Evolutionary conservation across 2,888 invertebrate genomes (phyloP).

Genomic region (Masnerella sp.): DNA sequence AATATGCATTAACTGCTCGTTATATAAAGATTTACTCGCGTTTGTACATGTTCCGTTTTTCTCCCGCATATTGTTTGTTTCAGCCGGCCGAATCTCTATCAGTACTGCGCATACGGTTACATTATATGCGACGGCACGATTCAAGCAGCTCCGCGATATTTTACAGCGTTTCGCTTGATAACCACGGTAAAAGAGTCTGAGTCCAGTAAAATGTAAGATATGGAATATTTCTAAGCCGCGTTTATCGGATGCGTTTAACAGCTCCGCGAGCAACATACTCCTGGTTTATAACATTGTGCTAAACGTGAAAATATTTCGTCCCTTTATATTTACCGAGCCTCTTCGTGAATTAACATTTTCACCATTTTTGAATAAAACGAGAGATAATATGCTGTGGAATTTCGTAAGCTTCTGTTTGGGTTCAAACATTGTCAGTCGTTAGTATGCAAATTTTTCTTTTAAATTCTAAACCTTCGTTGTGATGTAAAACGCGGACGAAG

Average conservation of each 20-base stretch:
- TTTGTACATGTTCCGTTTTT: conserved; percentile 28
- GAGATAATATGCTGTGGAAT: conserved; percentile 2
- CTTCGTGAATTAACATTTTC: conserved; percentile 12
- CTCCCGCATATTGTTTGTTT: conserved; percentile 28
- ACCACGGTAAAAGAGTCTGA: conserved; percentile 54
- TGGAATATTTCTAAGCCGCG: conserved; percentile 58
- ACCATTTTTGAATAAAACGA: conserved; percentile 2
- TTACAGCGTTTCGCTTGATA: conserved; percentile 64
- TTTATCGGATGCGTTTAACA: conserved; percentile 38
- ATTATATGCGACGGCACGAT: conserved; percentile 54
- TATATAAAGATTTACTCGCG: conserved; percentile 29
- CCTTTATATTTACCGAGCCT: too few relatives aligned
- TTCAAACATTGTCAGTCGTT: conserved; percentile 2
- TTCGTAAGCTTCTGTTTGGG: too few relatives aligned
- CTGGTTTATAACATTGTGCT: conserved; percentile 14
- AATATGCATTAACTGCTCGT: conserved; percentile 34
- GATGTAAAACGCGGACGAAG: too few relatives aligned
- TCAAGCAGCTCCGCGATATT: conserved; percentile 56
- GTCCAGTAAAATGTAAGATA: conserved; percentile 61
- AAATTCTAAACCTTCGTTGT: too few relatives aligned
- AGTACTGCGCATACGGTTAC: conserved; percentile 39
- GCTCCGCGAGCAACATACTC: neutral
- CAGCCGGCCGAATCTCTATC: conserved; percentile 46
- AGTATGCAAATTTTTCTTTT: neutral
- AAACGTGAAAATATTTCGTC: conserved; percentile 28